A percentile compares a stretch with the other conserved stretches of the same genome.
These are phyloP conservation scores for Thumatha senex DNA, from an alignment of 2,888 invertebrate species.

Conservation along the genomic window DNA sequence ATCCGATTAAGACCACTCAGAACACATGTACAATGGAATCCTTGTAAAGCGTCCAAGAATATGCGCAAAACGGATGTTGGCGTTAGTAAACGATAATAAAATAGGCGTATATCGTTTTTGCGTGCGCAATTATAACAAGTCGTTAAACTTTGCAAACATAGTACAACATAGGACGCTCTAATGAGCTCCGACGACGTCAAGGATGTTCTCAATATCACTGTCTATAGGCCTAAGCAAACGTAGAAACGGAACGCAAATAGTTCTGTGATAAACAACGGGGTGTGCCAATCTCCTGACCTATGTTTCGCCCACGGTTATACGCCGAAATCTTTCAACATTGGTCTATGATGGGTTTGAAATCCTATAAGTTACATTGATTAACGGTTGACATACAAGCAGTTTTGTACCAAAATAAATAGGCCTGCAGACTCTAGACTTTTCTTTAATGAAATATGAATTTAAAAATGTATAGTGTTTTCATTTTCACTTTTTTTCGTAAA, in stretches of 20 bases:
- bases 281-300: slow-evolving; percentile 66
- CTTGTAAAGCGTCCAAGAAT: neutral
- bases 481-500: too few relatives aligned
- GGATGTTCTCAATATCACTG: slow-evolving; percentile 8
- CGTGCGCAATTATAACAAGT: neutral
- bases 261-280: slow-evolving; percentile 48
- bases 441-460: too few relatives aligned
- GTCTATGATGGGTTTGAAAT: slow-evolving; percentile 18
- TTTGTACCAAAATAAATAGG: neutral
- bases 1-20: neutral
- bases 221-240: slow-evolving; percentile 31
- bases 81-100: neutral
- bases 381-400: neutral
- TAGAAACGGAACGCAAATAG: slow-evolving; percentile 21
- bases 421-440: neutral
- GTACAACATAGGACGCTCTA: slow-evolving; percentile 5
- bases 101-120: neutral
- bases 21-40: too few relatives aligned
- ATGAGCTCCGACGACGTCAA: slow-evolving; percentile 7
- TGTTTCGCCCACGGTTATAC: slow-evolving; percentile 43
- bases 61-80: slow-evolving; percentile 15
- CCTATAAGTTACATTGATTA: neutral
- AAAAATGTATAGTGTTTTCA: too few relatives aligned
- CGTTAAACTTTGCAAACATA: slow-evolving; percentile 5
- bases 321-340: slow-evolving; percentile 23